Percentiles rank a stretch among this genome's conserved stretches.
phyloP scores from a whole-genome alignment of 1,140 invertebrate genomes.

The Ctenoplectra terminalis region DNA sequence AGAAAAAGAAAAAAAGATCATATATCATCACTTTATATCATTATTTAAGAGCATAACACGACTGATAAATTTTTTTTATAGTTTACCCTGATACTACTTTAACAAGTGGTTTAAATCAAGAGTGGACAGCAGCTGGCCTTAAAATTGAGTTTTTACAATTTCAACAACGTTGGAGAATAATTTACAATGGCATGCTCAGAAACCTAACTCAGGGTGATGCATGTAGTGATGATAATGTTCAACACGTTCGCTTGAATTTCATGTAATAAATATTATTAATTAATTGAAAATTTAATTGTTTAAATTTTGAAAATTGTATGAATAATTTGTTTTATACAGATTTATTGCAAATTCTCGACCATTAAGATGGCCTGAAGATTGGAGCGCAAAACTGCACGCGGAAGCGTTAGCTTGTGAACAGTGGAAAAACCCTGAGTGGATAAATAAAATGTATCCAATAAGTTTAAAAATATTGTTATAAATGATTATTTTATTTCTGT shows the following conservation, averaged over 20 bases:
- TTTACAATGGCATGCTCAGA: constrained; percentile 85
- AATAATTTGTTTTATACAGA: constrained; percentile 75
- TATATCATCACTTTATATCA: neutral
- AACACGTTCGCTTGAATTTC: constrained; percentile 82
- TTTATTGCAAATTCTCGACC: constrained; percentile 84
- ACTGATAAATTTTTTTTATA: constrained; percentile 39
- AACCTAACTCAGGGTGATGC: constrained; percentile 69
- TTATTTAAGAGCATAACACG: neutral
- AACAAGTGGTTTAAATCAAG: constrained; percentile 67
- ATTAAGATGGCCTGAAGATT: constrained; percentile 81
- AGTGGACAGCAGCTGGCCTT: constrained; percentile 84
- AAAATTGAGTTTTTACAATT: constrained; percentile 84
- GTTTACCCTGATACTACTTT: constrained; percentile 80
- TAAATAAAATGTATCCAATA: constrained; percentile 67
- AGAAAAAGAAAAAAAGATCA: constrained; percentile 56
- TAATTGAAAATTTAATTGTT: neutral
- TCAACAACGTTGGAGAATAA: constrained; percentile 83
- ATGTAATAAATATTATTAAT: constrained; percentile 72
- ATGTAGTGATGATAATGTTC: constrained; percentile 71
- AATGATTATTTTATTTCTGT: neutral
- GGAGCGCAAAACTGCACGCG: constrained; percentile 81
- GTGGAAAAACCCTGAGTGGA: constrained; percentile 82
- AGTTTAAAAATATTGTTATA: neutral
- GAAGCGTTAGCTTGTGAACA: constrained; percentile 84
- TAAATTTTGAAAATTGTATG: neutral